Evolutionary conservation across 2,888 invertebrate genomes (phyloP), one percentile per base, ranked within the genome.

Genomic region (Apamea sordens): DNA sequence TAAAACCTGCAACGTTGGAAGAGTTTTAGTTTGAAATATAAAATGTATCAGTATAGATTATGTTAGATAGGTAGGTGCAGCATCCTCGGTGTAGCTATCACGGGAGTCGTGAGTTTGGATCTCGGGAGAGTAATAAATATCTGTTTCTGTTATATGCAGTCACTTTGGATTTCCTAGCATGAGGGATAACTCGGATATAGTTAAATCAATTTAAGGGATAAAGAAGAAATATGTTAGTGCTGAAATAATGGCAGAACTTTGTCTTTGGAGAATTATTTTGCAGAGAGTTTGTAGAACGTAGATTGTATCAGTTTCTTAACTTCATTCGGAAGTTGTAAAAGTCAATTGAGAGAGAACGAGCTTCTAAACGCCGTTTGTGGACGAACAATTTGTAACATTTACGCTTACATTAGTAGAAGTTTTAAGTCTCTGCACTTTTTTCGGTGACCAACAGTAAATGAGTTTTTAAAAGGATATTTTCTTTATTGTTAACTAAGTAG

Each of bases 111-210:
- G 82, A 82, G 82, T 82, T 86, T 82, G 80, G 61, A 36, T 85
- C 87, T 70, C 87, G 44, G 3, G 83, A 77, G 88, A 86, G 64
- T 86, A 82, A 88, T 88, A 86, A 87, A 89, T 89, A 87, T 85
- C 80, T 85, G 83, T 87, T 86, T 86, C 82, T 81, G 79, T 69
- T 84, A 80, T 82, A 82, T 87, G 80, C 88, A 87, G 83, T 87
- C 87, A 88, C 84, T 86, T 87, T 76, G 79, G 77, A 83, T 89
- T 83, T 87, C 79, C 82, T 83, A 85, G 68, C 69, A 80, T 86
- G 83, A 88, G 69, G 69, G 83, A 85, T 88, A 85, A 75, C 73
- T 82, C 4, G 65, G 36, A 74, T 80, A 72, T 74, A 77, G 77
- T 77, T 84, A 88, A 88, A 88, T 88, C 88, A 84, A 88, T 88